Conservation (phyloP, 2,888 invertebrate species). For the Calameuta idolon region DNA sequence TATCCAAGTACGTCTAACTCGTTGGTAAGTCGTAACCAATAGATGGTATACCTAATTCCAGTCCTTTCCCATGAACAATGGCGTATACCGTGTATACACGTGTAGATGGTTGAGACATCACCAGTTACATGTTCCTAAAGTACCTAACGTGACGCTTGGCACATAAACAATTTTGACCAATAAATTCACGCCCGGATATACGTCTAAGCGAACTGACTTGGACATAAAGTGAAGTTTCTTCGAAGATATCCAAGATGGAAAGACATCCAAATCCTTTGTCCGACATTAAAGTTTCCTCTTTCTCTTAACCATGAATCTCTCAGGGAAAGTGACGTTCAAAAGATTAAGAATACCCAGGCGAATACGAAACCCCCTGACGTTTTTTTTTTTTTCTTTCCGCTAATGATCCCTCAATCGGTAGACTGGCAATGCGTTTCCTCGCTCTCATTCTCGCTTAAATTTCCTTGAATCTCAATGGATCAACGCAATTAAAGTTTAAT, state of each 20-base stretch:
- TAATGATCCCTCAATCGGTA: not conserved
- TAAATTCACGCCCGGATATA: not conserved
- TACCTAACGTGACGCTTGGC: not conserved
- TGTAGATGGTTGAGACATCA: not conserved
- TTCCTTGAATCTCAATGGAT: slow-evolving; percentile 40
- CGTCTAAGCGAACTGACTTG: not conserved
- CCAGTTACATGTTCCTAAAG: not conserved
- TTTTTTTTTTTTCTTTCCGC: not conserved
- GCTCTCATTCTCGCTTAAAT: slow-evolving; percentile 24
- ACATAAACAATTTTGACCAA: not conserved
- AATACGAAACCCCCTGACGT: not conserved
- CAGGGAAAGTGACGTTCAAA: too few relatives aligned
- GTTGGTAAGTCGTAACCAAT: not conserved
- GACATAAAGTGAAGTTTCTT: not conserved
- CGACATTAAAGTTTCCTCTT: not conserved
- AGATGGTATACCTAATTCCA: not conserved
- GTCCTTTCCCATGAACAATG: not conserved
- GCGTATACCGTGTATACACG: not conserved
- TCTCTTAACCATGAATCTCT: not conserved
- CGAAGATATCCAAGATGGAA: slow-evolving; percentile 3
- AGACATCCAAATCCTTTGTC: not conserved
- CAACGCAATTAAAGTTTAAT: slow-evolving; percentile 48
- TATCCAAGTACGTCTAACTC: not conserved
- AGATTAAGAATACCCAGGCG: not conserved
- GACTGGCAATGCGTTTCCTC: not conserved